Evolutionary conservation across 1,140 invertebrate genomes (phyloP).

Genomic region (Caenorhabditis latens): DNA sequence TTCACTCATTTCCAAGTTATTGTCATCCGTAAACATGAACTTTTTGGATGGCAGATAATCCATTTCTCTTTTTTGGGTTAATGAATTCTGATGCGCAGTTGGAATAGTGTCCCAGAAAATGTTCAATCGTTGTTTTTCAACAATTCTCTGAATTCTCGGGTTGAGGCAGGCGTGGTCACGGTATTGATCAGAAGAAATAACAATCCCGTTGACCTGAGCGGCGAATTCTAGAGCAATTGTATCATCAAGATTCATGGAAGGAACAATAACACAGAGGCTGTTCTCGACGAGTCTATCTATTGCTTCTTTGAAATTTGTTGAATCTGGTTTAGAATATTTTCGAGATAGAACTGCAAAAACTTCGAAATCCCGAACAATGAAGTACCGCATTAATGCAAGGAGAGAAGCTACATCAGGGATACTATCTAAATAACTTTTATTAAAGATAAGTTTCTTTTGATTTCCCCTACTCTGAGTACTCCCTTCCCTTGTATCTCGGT

Average conservation of each 20-base stretch:
- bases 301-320: constrained; percentile 11
- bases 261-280: background rate
- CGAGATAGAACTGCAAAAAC: constrained; percentile 16
- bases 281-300: constrained; percentile 1
- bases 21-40: background rate
- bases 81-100: background rate
- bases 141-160: background rate
- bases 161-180: background rate
- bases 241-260: constrained; percentile 5
- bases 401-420: constrained; percentile 25
- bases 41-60: background rate
- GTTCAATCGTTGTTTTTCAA: background rate
- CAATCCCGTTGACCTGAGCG: constrained; percentile 8
- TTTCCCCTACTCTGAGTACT: background rate
- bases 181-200: constrained; percentile 3
- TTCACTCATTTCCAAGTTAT: background rate
- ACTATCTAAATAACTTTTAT: background rate
- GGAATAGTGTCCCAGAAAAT: background rate
- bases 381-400: background rate
- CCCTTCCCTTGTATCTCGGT: background rate
- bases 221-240: constrained; percentile 11
- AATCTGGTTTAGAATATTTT: constrained; percentile 1
- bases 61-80: background rate
- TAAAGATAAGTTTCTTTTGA: background rate
- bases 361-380: constrained; percentile 4